These are phyloP conservation scores for Sapajus apella DNA, from an alignment of 2,113 vertebrate genomes.

Conservation along the genomic window DNA sequence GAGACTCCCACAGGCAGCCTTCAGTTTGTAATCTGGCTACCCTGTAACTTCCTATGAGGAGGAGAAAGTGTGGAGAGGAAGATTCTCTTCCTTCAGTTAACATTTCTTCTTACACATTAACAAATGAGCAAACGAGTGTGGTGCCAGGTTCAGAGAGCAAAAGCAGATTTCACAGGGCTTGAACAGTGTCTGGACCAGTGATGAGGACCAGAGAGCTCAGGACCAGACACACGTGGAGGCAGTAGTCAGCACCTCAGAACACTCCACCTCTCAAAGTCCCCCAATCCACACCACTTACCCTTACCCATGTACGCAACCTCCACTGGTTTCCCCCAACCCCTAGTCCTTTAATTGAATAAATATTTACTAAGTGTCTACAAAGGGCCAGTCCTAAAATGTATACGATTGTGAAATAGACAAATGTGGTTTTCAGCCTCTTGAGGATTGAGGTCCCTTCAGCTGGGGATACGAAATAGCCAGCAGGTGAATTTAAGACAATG, in stretches of 20 bases:
- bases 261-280: neutral
- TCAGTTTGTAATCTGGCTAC: neutral
- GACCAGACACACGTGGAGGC: neutral
- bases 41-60: neutral
- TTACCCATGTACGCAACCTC: neutral
- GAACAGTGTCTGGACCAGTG: neutral
- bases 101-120: slow-evolving; percentile 21
- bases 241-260: neutral
- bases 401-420: neutral
- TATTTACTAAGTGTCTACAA: neutral
- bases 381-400: neutral
- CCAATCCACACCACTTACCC: neutral
- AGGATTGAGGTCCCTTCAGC: neutral
- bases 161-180: neutral
- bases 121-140: neutral
- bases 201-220: neutral
- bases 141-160: neutral
- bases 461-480: neutral
- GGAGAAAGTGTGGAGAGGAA: neutral
- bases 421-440: neutral
- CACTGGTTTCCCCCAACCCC: neutral
- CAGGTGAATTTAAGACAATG: neutral
- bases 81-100: neutral
- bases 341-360: neutral
- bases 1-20: neutral